Base-by-base conservation (phyloP, 2,888 invertebrate genomes). In the Nomada fucata region DNA sequence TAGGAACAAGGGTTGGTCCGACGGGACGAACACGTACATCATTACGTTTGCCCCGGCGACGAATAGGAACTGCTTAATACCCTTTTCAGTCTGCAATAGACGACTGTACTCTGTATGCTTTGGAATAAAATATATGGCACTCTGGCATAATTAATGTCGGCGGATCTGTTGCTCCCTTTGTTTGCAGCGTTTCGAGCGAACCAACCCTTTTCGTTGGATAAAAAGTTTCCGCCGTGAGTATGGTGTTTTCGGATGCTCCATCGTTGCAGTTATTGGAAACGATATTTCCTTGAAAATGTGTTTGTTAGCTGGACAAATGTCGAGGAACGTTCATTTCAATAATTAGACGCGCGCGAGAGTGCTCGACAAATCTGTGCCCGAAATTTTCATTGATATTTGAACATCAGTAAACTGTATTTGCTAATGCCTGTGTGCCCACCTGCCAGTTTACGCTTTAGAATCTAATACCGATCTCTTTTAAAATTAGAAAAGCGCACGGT, bases 11-110 rank as follows among this genome's bases (percentile, higher is more conserved):
- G 80, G 83, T 55, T 53, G 68, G 79, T 71, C 71, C 71, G 68
- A 69, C 69, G 59, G 70, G 70, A 80, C 85, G 81, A 82, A 79
- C 78, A 82, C 88, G 85, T 88, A 82, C 86, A 76, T 86, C 88
- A 81, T 87, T 87, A 87, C 82, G 80, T 85, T 83, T 83, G 82
- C 83, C 77, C 69, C 69, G 78, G 71, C 76, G 79, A 78, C 36
- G n/a, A 71, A 70, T 61, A 64, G 79, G 74, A 82, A 84, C 79
- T 76, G 86, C 75, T 81, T 86, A 86, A 86, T 81, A 63, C 69
- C 67, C 64, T 63, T 79, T 82, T 82, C 79, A 61, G 52, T 61
- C 71, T 74, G 65, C 59, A 72, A 44, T 61, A 71, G 59, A 59
- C 74, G 47, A 23, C 20, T 18, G 57, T 70, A 29, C 13, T 15